Evolutionary conservation across 2,113 vertebrate species (phyloP), one percentile per base, ranked within the genome.

Genomic region (Sciurus niger): DNA sequence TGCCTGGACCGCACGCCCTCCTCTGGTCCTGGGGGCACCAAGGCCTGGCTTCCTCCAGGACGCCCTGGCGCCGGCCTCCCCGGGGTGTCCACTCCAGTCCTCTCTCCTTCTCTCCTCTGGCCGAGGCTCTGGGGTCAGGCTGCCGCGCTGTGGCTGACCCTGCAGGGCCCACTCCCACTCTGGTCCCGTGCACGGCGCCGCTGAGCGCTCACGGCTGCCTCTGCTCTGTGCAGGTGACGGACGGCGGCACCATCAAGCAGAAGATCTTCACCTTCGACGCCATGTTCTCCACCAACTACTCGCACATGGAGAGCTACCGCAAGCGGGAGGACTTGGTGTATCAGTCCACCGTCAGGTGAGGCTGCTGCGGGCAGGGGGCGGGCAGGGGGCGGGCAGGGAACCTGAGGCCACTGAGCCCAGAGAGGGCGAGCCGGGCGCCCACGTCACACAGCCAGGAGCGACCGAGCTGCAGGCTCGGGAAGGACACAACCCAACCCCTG

Each of bases 191-290:
- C 12, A 13, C 18, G 17, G 17, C 48, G 55, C 55, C 55, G 18
- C 60, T 2, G 18, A 17, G n/a, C 0, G 0, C 95, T 93, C 86
- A 97, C 86, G 30, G 76, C 65, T 58, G 28, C 68, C 37, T 92
- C 60, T 73, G 63, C 46, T 95, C 87, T 94, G 97, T 78, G n/a
- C 97, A 99, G 99, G 99, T 99, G 78, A 99, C 97, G 0, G 99
- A 99, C 0, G 99, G 99, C 0, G 99, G 99, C 34, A 99, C 98
- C 90, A 99, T 99, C 96, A 99, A 99, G 93, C 99, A 99, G 98
- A 99, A 99, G 98, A 99, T 99, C 96, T 99, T 99, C 96, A 99
- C 99, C 28, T 99, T 99, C 0, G 99, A 99, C 32, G 99, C 99
- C 98, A 99, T 99, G 99, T 99, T 99, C 97, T 99, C 99, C 97